Evolutionary conservation across 2,797 vertebrate genomes (phyloP).

Genomic region (Mergus octosetaceus): DNA sequence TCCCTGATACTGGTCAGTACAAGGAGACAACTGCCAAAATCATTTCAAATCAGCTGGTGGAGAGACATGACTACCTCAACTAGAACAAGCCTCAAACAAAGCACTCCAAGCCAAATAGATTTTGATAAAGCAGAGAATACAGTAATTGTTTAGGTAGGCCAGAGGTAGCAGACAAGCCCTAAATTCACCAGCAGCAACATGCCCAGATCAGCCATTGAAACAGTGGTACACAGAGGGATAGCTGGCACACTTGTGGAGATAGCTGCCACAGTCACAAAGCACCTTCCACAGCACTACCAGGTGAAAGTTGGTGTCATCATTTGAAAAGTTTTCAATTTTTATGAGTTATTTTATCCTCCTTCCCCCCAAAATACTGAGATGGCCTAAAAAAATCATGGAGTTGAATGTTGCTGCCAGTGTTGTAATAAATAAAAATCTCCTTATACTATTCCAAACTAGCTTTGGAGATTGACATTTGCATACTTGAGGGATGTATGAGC

Average conservation of each 20-base stretch:
- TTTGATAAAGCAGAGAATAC: background rate
- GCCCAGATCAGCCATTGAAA: background rate
- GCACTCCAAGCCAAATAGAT: background rate
- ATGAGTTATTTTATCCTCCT: background rate
- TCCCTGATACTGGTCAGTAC: background rate
- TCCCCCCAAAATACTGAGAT: background rate
- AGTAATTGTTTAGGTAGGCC: background rate
- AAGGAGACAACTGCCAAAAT: constrained; percentile 21
- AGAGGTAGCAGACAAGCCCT: background rate
- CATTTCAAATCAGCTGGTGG: background rate
- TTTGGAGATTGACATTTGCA: background rate
- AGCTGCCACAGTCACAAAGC: background rate
- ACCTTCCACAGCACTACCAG: background rate
- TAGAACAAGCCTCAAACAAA: background rate
- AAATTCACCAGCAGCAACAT: background rate
- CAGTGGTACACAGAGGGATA: background rate
- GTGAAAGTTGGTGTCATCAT: background rate
- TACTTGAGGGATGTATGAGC: background rate
- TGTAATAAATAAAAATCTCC: background rate
- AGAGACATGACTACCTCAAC: background rate
- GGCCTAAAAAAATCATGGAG: background rate
- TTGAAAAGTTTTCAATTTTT: background rate
- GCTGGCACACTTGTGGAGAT: background rate
- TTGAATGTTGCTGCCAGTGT: background rate
- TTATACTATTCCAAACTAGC: background rate